These are phyloP conservation scores for Cerastis leucographa DNA, from an alignment of 2,888 invertebrate genomes.

Conservation along the genomic window DNA sequence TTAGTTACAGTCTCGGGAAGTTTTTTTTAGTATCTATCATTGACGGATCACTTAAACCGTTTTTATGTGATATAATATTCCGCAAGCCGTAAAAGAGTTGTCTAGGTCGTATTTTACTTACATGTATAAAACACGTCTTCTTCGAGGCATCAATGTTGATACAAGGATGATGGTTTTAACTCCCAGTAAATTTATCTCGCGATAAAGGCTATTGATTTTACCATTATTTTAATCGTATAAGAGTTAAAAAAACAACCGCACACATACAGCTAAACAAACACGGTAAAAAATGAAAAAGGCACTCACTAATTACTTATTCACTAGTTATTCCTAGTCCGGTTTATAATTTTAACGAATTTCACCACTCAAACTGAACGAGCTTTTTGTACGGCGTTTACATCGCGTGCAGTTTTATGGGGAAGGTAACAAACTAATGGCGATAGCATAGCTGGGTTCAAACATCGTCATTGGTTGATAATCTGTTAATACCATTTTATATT, in stretches of 20 bases:
- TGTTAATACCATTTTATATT: neutral
- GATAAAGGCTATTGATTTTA: neutral
- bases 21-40: neutral
- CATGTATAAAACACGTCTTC: neutral
- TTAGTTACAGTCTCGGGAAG: too few species aligned
- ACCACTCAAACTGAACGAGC: neutral
- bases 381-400: neutral
- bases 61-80: neutral
- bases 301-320: slow-evolving; percentile 11
- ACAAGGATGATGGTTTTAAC: neutral
- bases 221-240: neutral
- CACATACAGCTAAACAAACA: neutral
- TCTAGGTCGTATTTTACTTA: neutral
- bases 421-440: neutral
- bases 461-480: neutral
- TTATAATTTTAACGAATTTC: neutral
- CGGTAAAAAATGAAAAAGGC: slow-evolving; percentile 18
- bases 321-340: slow-evolving; percentile 24
- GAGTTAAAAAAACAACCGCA: neutral
- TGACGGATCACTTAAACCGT: neutral
- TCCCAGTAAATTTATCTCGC: neutral
- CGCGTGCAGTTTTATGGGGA: slow-evolving; percentile 1
- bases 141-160: neutral
- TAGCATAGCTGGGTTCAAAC: neutral
- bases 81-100: neutral